A percentile compares a stretch with the other conserved stretches of the same genome.
These are phyloP conservation scores for Arctia plantaginis DNA, from an alignment of 2,888 invertebrate species.

Conservation along the genomic window DNA sequence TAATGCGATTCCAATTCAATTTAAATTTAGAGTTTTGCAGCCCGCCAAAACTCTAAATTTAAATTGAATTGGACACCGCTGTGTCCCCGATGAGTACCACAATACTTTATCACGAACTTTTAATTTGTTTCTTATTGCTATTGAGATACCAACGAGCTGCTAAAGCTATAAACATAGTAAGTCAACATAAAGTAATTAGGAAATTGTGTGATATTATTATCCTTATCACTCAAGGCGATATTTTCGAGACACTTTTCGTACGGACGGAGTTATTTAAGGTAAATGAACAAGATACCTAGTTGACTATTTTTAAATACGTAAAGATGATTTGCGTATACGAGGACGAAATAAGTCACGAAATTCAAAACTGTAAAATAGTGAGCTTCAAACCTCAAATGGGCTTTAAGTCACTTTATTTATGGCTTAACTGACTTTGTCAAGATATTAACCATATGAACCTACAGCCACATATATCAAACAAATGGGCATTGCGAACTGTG, in stretches of 20 bases:
- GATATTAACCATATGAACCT: constrained; percentile 40
- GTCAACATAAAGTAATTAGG: background rate
- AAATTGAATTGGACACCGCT: too few relatives aligned
- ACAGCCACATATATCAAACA: constrained; percentile 30
- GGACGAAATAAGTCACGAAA: background rate
- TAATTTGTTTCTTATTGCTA: background rate
- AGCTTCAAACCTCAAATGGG: background rate
- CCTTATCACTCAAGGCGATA: background rate
- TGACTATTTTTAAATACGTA: background rate
- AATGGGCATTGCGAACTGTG: constrained; percentile 28
- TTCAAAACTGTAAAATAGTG: background rate
- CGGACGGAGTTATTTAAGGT: background rate
- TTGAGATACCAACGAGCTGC: background rate
- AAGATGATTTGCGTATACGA: background rate
- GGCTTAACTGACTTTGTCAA: constrained; percentile 16
- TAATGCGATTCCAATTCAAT: background rate
- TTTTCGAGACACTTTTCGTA: background rate
- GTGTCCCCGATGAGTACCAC: background rate
- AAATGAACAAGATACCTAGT: background rate
- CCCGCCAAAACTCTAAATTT: too few relatives aligned
- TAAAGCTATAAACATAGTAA: background rate
- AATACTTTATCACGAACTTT: background rate
- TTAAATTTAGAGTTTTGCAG: background rate
- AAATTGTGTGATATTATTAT: background rate
- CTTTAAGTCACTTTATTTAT: background rate